A percentile compares a stretch with the other conserved stretches of the same genome.
phyloP scores from a whole-genome alignment of 2,888 invertebrate species.

The Agrotis clavis region DNA sequence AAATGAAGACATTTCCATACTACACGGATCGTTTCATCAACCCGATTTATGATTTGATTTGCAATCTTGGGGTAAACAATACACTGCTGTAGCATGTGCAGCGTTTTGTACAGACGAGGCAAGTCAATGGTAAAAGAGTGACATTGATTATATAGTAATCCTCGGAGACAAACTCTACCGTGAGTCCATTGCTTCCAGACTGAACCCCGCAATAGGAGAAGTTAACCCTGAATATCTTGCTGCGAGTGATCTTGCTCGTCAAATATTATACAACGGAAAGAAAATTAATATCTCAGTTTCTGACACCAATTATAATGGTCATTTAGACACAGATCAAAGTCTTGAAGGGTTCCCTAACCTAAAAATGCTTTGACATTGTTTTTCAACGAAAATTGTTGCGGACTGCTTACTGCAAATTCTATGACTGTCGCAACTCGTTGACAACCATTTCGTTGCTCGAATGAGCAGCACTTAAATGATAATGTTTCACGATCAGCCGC shows the following conservation, averaged over 20 bases:
- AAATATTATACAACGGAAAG: neutral
- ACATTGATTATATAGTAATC: neutral
- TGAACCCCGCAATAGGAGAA: neutral
- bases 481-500: too few species aligned
- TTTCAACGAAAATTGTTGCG: neutral
- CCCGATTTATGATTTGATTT: neutral
- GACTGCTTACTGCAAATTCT: neutral
- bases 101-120: neutral
- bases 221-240: neutral
- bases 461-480: too few species aligned
- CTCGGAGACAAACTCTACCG: neutral
- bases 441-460: too few species aligned
- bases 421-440: neutral
- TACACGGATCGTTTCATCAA: neutral
- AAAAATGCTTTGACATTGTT: neutral
- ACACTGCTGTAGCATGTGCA: neutral
- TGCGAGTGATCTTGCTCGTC: neutral
- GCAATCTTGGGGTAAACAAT: neutral
- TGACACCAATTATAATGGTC: neutral
- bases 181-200: neutral
- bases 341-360: neutral
- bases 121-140: neutral
- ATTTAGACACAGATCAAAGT: neutral
- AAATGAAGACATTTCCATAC: neutral
- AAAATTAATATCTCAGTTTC: neutral